Conservation (phyloP, 1,140 invertebrate genomes). For the Eumaeus atala region DNA sequence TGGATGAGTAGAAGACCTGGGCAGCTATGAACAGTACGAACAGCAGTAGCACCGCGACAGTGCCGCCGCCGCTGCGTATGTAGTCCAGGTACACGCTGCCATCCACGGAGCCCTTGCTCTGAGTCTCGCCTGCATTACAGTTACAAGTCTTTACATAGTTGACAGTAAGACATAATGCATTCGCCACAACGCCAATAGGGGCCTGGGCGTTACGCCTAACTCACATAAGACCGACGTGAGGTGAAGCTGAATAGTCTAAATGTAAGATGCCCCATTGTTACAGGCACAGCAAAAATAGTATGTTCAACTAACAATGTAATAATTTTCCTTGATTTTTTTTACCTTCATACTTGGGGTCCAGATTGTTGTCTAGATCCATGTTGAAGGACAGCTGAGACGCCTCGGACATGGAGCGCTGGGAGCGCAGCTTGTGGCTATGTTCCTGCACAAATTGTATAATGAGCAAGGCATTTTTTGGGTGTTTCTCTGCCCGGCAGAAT, state of each 20-base stretch:
- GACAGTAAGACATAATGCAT: no score
- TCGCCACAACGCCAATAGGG: no score
- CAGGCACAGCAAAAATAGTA: no score
- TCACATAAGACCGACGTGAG: no score
- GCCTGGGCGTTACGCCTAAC: no score
- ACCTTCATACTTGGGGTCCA: constrained; percentile 58
- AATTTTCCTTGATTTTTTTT: no score
- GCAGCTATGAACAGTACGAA: constrained; percentile 67
- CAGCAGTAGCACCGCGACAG: constrained; percentile 61
- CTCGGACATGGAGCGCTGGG: constrained; percentile 58
- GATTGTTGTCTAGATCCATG: constrained; percentile 48
- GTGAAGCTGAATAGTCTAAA: no score
- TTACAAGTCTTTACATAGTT: neutral
- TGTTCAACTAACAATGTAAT: no score
- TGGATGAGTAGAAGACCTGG: constrained; percentile 58
- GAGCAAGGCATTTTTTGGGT: no score
- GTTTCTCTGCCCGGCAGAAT: no score
- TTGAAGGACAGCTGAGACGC: constrained; percentile 61
- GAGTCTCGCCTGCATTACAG: constrained; percentile 43
- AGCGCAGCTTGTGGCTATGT: constrained; percentile 44
- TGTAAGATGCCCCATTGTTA: no score
- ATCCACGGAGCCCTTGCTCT: constrained; percentile 59
- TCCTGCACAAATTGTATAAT: no score
- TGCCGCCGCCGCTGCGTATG: constrained; percentile 74
- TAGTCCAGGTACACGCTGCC: constrained; percentile 73